A percentile compares a stretch with the other conserved stretches of the same genome.
phyloP scores from a whole-genome alignment of 2,888 invertebrate genomes.

The Hipparchia sbordonii region DNA sequence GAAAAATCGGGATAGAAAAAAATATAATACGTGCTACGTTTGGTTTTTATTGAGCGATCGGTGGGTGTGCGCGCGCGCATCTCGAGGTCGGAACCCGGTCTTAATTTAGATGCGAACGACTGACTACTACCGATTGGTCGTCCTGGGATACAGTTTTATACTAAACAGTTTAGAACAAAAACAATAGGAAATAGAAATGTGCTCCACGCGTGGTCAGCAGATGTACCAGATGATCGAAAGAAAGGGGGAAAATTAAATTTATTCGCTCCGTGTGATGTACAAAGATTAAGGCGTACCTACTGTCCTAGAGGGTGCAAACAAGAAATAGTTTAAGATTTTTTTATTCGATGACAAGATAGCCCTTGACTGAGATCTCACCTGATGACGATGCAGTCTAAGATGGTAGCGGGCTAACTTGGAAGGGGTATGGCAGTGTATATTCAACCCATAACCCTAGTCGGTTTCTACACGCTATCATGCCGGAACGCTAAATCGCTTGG shows the following conservation, averaged over 20 bases:
- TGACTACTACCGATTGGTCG: slow-evolving; percentile 61
- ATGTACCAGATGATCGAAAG: slow-evolving; percentile 41
- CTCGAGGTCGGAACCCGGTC: slow-evolving; percentile 73
- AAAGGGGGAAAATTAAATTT: slow-evolving; percentile 41
- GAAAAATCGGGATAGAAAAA: slow-evolving; percentile 63
- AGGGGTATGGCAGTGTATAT: too few species aligned
- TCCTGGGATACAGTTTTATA: slow-evolving; percentile 71
- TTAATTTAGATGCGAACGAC: slow-evolving; percentile 77
- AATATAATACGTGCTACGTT: slow-evolving; percentile 79
- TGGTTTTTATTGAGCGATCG: slow-evolving; percentile 68
- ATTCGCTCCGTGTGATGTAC: slow-evolving; percentile 13
- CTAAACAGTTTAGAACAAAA: slow-evolving; percentile 45
- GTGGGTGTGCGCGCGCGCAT: slow-evolving; percentile 71
- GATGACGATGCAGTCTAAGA: too few species aligned
- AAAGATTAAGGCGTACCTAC: not conserved
- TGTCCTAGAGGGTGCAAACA: too few species aligned
- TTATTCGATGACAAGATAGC: too few species aligned
- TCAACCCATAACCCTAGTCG: too few species aligned
- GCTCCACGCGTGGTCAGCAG: slow-evolving; percentile 49
- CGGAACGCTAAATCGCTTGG: too few species aligned
- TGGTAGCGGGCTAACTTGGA: too few species aligned
- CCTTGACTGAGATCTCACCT: too few species aligned
- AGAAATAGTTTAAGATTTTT: too few species aligned
- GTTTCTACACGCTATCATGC: too few species aligned
- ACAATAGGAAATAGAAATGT: slow-evolving; percentile 47